These are phyloP conservation scores for Spinus olivaceus DNA, from an alignment of 2,797 vertebrate genomes.

Conservation along the genomic window DNA sequence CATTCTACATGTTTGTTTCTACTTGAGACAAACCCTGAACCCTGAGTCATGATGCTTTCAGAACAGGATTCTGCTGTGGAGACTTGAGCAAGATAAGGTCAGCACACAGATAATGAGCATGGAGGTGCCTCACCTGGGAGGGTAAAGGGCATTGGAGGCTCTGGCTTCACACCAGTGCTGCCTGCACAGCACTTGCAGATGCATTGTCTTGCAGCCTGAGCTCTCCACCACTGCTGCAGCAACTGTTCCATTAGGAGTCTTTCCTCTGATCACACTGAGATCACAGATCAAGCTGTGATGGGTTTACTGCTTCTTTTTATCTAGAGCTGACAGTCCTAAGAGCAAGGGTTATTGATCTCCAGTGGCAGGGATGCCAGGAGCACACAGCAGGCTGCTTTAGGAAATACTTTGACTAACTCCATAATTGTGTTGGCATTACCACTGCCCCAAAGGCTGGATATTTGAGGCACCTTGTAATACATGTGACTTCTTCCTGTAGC, in stretches of 20 bases:
- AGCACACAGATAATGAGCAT: not conserved
- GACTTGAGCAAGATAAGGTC: not conserved
- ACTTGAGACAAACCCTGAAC: not conserved
- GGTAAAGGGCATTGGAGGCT: not conserved
- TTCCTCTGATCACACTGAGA: not conserved
- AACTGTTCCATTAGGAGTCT: not conserved
- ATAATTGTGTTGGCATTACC: not conserved
- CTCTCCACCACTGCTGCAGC: not conserved
- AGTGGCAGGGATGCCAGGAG: not conserved
- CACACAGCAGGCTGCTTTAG: not conserved
- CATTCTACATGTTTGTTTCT: not conserved
- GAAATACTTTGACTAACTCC: not conserved
- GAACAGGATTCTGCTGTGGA: not conserved
- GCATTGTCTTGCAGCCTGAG: not conserved
- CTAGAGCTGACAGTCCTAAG: not conserved
- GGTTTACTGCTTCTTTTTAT: slow-evolving; percentile 7
- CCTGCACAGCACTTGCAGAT: not conserved
- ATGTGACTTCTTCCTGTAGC: not conserved
- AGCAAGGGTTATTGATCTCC: not conserved
- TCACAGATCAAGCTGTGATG: slow-evolving; percentile 1
- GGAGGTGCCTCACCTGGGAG: not conserved
- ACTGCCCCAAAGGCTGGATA: not conserved
- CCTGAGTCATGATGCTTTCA: not conserved
- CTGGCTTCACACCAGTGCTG: not conserved
- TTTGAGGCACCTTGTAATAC: not conserved